phyloP scores from a whole-genome alignment of 2,797 vertebrate species.

The Scolopax bukidnonensis region DNA sequence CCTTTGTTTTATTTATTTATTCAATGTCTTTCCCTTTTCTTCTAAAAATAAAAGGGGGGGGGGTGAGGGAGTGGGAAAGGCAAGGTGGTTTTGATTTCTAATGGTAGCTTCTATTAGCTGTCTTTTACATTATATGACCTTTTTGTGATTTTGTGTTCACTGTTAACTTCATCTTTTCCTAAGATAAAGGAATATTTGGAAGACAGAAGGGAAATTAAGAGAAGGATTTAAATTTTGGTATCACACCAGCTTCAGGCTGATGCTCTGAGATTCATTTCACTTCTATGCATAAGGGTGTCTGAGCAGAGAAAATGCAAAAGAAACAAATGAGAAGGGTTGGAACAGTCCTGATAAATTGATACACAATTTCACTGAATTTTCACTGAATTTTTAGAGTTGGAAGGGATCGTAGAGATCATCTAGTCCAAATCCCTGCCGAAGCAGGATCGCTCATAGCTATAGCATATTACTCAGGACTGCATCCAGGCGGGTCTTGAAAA shows the following conservation, averaged over 20 bases:
- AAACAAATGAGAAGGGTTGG: background rate
- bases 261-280: background rate
- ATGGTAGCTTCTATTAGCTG: rapidly evolving
- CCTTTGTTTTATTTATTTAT: background rate
- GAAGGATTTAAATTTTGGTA: background rate
- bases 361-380: background rate
- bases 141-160: background rate
- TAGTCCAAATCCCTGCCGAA: too few species aligned
- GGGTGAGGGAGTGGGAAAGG: rapidly evolving
- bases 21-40: background rate
- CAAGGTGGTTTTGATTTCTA: background rate
- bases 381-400: too few species aligned
- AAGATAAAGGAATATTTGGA: background rate
- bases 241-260: background rate
- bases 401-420: too few species aligned
- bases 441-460: too few species aligned
- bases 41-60: background rate
- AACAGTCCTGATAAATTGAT: background rate
- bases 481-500: too few species aligned
- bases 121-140: background rate
- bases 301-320: background rate
- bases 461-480: too few species aligned
- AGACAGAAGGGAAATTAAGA: background rate
- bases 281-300: background rate
- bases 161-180: background rate